Evolutionary conservation across 2,113 vertebrate genomes (phyloP).

Genomic region (Corythoichthys intestinalis): DNA sequence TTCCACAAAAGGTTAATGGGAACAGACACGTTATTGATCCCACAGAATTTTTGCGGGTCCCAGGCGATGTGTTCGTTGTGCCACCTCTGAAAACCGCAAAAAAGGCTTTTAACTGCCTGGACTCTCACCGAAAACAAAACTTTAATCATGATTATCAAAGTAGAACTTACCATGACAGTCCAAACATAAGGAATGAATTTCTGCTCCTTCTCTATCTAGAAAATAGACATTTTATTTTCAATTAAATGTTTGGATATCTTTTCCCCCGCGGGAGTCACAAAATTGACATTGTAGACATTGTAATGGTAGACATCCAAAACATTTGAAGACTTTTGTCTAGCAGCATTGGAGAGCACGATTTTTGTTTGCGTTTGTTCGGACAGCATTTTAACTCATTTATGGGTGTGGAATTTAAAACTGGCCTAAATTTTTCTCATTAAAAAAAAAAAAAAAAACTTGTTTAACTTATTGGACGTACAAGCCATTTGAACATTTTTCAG

Average conservation of each 20-base stretch:
- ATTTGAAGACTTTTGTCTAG: too few species aligned
- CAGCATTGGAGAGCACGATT: too few species aligned
- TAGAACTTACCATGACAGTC: constrained; percentile 44
- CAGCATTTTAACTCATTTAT: too few species aligned
- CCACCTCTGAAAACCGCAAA: constrained; percentile 38
- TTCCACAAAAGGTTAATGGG: constrained; percentile 50
- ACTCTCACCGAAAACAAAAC: neutral
- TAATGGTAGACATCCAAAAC: too few species aligned
- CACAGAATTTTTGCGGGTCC: constrained; percentile 57
- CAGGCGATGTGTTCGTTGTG: constrained; percentile 62
- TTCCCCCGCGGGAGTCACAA: too few species aligned
- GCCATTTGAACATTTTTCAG: too few species aligned
- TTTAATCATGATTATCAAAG: neutral
- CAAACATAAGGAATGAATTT: constrained; percentile 56
- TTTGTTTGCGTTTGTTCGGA: too few species aligned
- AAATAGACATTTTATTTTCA: neutral
- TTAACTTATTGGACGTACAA: too few species aligned
- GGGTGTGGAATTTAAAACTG: too few species aligned
- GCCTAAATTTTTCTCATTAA: too few species aligned
- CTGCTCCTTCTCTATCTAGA: constrained; percentile 60
- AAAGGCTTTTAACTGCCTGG: neutral
- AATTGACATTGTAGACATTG: too few species aligned
- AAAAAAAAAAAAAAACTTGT: too few species aligned
- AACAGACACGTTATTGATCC: constrained; percentile 49
- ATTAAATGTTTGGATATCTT: neutral